These are phyloP conservation scores for Eutolmus rufibarbis DNA, from an alignment of 2,888 invertebrate species.

Conservation along the genomic window DNA sequence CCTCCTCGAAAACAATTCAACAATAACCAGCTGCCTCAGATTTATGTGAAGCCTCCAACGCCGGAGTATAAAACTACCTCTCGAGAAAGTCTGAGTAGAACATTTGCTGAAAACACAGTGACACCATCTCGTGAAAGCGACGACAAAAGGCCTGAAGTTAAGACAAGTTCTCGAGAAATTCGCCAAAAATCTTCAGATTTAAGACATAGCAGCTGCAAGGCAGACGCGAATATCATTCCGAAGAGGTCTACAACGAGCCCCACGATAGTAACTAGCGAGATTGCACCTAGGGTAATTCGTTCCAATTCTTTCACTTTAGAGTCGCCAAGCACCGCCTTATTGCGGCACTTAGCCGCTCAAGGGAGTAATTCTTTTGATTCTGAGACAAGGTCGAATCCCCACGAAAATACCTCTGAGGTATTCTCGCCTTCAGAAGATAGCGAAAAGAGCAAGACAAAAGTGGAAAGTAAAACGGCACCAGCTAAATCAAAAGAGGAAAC, in stretches of 20 bases:
- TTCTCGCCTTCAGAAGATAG: background rate
- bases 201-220: background rate
- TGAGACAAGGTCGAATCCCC: background rate
- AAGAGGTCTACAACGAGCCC: background rate
- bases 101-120: too few species aligned
- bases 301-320: constrained; percentile 83
- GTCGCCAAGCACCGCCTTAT: constrained; percentile 76
- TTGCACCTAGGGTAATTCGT: constrained; percentile 66
- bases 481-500: background rate
- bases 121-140: background rate
- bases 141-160: background rate
- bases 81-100: background rate
- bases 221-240: background rate
- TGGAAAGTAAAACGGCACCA: constrained; percentile 54
- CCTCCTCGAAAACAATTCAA: background rate
- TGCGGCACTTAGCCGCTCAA: constrained; percentile 52
- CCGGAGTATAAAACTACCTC: background rate
- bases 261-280: background rate
- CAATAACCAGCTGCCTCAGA: background rate
- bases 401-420: background rate
- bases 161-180: background rate
- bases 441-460: background rate
- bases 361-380: background rate
- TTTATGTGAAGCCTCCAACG: constrained; percentile 22
- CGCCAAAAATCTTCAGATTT: background rate